These are phyloP conservation scores for Laticauda colubrina DNA, from an alignment of 2,113 vertebrate genomes.

Conservation along the genomic window DNA sequence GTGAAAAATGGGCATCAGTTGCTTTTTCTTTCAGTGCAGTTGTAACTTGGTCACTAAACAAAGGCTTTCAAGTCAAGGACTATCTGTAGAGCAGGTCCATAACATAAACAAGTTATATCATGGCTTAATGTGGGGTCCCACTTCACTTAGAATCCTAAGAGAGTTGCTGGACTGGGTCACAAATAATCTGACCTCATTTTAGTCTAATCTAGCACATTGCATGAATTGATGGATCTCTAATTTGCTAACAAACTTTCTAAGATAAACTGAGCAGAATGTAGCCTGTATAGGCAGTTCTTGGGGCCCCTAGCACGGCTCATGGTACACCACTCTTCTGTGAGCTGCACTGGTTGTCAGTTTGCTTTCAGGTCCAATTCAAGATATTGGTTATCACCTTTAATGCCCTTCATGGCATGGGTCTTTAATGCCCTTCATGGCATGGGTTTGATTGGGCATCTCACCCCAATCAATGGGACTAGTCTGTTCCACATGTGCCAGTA, in stretches of 20 bases:
- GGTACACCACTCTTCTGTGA: too few species aligned
- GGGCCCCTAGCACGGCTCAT: too few species aligned
- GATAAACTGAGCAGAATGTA: too few species aligned
- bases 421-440: background rate
- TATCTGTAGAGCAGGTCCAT: background rate
- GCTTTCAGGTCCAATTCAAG: background rate
- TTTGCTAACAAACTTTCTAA: too few species aligned
- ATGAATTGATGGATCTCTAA: background rate
- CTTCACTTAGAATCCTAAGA: background rate
- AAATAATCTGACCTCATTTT: background rate
- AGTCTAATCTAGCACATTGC: background rate
- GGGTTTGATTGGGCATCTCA: background rate
- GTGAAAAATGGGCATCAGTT: background rate
- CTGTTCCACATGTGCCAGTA: background rate
- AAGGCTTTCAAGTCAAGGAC: background rate
- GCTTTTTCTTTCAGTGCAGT: background rate
- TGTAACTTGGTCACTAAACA: background rate
- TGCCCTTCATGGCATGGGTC: background rate
- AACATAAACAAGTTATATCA: background rate
- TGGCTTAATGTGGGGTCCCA: background rate
- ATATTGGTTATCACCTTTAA: background rate
- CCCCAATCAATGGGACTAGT: background rate
- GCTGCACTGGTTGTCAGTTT: background rate
- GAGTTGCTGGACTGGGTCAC: background rate
- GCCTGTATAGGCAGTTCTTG: too few species aligned